These are phyloP conservation scores for Actinia tenebrosa DNA, from an alignment of 64 coral and sea anemone species.

Conservation along the genomic window DNA sequence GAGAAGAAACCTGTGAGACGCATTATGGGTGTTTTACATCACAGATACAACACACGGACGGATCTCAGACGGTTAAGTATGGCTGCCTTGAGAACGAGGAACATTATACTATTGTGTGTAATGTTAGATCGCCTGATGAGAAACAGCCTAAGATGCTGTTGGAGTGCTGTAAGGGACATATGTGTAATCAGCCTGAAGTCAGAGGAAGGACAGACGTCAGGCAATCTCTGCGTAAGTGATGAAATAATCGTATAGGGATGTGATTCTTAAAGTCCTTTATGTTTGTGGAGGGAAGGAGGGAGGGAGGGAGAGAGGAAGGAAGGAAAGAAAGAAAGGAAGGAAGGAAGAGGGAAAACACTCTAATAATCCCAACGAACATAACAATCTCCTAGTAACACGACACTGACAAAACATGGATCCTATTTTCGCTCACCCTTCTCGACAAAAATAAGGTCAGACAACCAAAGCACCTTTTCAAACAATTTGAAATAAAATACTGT, in stretches of 20 bases:
- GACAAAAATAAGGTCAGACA: neutral
- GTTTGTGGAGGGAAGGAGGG: neutral
- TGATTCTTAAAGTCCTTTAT: neutral
- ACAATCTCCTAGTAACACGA: neutral
- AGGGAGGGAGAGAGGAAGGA: neutral
- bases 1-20: neutral
- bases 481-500: neutral
- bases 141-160: neutral
- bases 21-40: neutral
- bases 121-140: neutral
- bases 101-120: constrained; percentile 5
- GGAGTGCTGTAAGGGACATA: constrained; percentile 11
- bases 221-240: neutral
- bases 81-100: constrained; percentile 8
- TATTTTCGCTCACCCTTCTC: neutral
- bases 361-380: neutral
- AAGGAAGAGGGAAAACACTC: neutral
- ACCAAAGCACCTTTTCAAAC: neutral
- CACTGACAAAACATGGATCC: neutral
- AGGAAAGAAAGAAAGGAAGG: neutral
- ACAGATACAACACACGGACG: neutral
- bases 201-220: neutral
- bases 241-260: neutral
- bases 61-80: neutral
- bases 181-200: constrained; percentile 9